These are phyloP conservation scores for Oithona nana DNA, from an alignment of 2,888 invertebrate genomes.

Conservation along the genomic window DNA sequence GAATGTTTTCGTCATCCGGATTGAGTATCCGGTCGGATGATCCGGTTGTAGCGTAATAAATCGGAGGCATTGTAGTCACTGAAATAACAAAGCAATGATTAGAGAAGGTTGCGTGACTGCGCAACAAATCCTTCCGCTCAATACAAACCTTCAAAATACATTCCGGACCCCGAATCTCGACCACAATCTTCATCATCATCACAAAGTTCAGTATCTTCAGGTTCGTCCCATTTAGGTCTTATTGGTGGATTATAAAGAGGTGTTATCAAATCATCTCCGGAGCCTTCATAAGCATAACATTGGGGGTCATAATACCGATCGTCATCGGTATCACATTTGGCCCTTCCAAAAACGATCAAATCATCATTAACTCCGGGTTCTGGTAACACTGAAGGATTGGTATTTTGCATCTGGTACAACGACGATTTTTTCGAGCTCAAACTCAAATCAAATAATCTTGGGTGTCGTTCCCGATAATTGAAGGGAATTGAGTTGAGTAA, in stretches of 20 bases:
- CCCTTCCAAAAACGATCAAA: slow-evolving; percentile 11
- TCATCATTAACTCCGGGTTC: slow-evolving; percentile 12
- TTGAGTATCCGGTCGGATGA: too few species aligned
- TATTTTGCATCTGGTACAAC: slow-evolving; percentile 5
- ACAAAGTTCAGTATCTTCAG: slow-evolving; percentile 29
- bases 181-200: slow-evolving; percentile 59
- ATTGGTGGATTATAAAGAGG: slow-evolving; percentile 73
- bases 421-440: background rate
- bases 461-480: slow-evolving; percentile 19
- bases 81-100: too few species aligned
- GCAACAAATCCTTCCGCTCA: too few species aligned
- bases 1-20: background rate
- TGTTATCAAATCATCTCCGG: slow-evolving; percentile 63
- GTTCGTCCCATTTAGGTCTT: slow-evolving; percentile 32
- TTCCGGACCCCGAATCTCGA: slow-evolving; percentile 51
- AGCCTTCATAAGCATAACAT: slow-evolving; percentile 14
- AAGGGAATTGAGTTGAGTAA: slow-evolving; percentile 23
- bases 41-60: background rate
- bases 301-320: slow-evolving; percentile 8
- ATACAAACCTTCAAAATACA: slow-evolving; percentile 30
- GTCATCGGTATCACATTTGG: background rate
- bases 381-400: slow-evolving; percentile 5
- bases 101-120: too few species aligned
- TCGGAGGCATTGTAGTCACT: background rate
- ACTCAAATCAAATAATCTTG: slow-evolving; percentile 1